Evolutionary conservation across 1,140 invertebrate species (phyloP).

Genomic region (Gryllus bimaculatus): DNA sequence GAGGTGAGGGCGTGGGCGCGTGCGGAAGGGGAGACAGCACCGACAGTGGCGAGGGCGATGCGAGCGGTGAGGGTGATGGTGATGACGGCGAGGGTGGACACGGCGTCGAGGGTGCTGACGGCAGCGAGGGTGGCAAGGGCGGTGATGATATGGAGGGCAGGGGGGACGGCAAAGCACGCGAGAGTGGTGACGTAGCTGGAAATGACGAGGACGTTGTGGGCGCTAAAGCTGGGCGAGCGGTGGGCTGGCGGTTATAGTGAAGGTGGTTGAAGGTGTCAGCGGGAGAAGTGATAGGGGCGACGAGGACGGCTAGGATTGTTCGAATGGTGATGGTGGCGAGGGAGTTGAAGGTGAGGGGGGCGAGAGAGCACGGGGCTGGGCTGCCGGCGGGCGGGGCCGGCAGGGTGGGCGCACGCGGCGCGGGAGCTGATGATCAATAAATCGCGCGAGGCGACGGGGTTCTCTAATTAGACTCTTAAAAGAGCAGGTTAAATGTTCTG

Average conservation of each 20-base stretch:
- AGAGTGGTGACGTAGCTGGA: not conserved
- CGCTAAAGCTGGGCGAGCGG: not conserved
- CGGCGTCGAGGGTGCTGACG: not conserved
- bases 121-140: not conserved
- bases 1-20: not conserved
- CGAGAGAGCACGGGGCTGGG: too few relatives aligned
- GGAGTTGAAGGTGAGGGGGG: not conserved
- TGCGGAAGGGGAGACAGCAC: not conserved
- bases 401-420: not conserved
- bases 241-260: not conserved
- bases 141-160: not conserved
- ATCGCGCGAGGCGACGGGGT: not conserved
- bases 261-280: not conserved
- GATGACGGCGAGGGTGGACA: not conserved
- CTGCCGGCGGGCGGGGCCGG: too few relatives aligned
- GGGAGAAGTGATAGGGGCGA: not conserved
- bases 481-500: constrained; percentile 4
- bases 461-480: not conserved
- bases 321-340: not conserved
- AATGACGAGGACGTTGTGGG: not conserved
- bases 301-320: not conserved
- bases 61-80: not conserved
- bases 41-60: not conserved
- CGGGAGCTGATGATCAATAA: not conserved
- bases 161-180: not conserved